phyloP scores from a whole-genome alignment of 2,888 invertebrate species.

The Caenorhabditis sp. region DNA sequence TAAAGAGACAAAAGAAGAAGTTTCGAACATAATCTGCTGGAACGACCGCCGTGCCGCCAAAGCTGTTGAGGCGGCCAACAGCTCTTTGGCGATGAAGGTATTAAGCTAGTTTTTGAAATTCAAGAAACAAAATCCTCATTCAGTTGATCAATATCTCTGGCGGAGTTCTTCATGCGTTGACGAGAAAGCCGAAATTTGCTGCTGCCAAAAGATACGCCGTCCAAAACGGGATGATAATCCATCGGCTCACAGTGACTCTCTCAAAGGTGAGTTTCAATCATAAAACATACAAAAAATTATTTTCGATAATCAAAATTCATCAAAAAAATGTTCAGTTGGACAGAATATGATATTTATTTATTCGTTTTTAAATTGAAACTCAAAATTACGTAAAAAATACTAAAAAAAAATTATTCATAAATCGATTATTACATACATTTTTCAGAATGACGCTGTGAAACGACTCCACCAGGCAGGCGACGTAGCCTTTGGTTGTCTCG shows the following conservation, averaged over 20 bases:
- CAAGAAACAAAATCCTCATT: not conserved
- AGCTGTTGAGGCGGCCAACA: slow-evolving; percentile 57
- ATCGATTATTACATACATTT: too few relatives aligned
- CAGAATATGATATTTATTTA: too few relatives aligned
- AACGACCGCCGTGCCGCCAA: slow-evolving; percentile 79
- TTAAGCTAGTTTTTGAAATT: not conserved
- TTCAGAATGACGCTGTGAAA: slow-evolving; percentile 74
- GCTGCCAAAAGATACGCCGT: slow-evolving; percentile 81
- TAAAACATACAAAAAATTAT: not conserved
- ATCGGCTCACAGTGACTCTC: slow-evolving; percentile 61
- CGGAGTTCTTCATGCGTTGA: slow-evolving; percentile 79
- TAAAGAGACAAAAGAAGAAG: slow-evolving; percentile 29
- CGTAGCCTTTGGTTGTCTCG: slow-evolving; percentile 82
- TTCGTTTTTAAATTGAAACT: not conserved
- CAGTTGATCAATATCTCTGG: not conserved
- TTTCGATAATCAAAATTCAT: too few relatives aligned
- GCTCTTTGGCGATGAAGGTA: slow-evolving; percentile 32
- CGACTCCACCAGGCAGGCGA: slow-evolving; percentile 78
- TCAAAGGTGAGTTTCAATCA: slow-evolving; percentile 25
- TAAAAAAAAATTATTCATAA: too few relatives aligned
- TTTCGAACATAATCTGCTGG: slow-evolving; percentile 76
- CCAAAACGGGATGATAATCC: slow-evolving; percentile 64
- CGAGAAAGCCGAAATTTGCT: slow-evolving; percentile 82
- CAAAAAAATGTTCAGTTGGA: too few relatives aligned
- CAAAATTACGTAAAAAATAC: too few relatives aligned